Conservation (phyloP, 2,797 vertebrate genomes). For the Crax fasciolata region DNA sequence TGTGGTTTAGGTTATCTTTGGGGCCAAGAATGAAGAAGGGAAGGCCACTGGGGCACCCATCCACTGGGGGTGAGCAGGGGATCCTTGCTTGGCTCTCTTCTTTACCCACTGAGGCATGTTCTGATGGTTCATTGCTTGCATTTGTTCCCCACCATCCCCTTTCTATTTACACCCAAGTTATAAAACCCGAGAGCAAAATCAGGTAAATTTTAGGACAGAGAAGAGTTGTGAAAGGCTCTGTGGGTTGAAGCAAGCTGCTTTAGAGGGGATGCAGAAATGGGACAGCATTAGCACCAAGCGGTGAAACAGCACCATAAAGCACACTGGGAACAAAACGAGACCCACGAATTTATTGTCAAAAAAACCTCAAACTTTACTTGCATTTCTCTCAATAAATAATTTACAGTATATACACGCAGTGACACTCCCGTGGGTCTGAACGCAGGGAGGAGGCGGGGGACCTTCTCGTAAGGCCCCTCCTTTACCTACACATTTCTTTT, state of each 20-base stretch:
- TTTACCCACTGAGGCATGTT: fast-evolving
- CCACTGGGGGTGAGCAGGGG: not conserved
- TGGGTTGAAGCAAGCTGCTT: not conserved
- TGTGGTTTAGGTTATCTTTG: not conserved
- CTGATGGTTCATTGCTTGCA: fast-evolving
- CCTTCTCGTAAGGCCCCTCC: not conserved
- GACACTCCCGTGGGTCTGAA: constrained; percentile 85
- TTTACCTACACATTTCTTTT: not conserved
- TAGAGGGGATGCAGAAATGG: fast-evolving
- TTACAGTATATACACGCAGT: constrained; percentile 94
- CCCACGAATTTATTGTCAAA: constrained; percentile 28
- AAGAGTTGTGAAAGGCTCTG: not conserved
- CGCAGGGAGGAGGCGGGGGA: constrained; percentile 55
- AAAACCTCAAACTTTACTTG: constrained; percentile 83
- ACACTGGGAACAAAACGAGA: not conserved
- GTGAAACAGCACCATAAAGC: not conserved
- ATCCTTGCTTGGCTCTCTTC: fast-evolving
- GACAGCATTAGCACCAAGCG: fast-evolving
- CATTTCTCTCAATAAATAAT: constrained; percentile 96
- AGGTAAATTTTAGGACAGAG: not conserved
- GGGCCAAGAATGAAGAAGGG: not conserved
- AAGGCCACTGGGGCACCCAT: fast-evolving
- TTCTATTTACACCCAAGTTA: not conserved
- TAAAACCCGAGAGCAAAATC: not conserved
- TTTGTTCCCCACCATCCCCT: fast-evolving